Evolutionary conservation across 2,888 invertebrate species (phyloP), one percentile per base, ranked within the genome.

Genomic region (Diloba caeruleocephala): DNA sequence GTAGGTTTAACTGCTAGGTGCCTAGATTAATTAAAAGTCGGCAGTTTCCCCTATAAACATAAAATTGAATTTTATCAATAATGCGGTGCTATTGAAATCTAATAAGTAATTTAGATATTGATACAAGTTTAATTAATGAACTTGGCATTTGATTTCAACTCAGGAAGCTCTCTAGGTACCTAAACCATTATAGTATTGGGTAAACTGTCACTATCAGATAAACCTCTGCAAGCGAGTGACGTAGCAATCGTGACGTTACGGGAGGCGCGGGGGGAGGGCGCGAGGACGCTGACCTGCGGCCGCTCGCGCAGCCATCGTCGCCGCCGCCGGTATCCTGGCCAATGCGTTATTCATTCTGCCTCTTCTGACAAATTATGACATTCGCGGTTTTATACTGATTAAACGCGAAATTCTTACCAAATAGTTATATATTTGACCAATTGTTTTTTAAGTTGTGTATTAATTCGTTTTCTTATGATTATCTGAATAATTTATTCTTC

Each of bases 261-360:
- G 57, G 71, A 58, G 46, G 60, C 60, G 69, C 62, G 72, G 57
- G 69, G 44, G 56, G 50, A 21, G 33, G 17, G 60, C 29, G 50
- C 21, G 74, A 81, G 89, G 85, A 58, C 89, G 84, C 79, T 89
- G 89, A 89, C 90, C 87, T 82, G 73, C 73, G 54, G 62, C 42
- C 51, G 65, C 68, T 53, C 44, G 63, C 58, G 61, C 73, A 44
- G 37, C 60, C 64, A 60, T 53, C 71, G 72, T 49, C 70, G 65
- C 65, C 71, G 72, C 46, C 70, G 65, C 65, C 64, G 49, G 57
- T 68, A 69, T 79, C 77, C 81, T 78, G 73, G 55, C 68, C 51
- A 66, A 75, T 56, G 71, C 79, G 69, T 74, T 81, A 79, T 79
- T 81, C 78, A 82, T 82, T 81, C 80, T 77, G 76, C 75, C 73